Evolutionary conservation across 2,888 invertebrate species (phyloP), one percentile per base, ranked within the genome.

Genomic region (Mellilla xanthometata): DNA sequence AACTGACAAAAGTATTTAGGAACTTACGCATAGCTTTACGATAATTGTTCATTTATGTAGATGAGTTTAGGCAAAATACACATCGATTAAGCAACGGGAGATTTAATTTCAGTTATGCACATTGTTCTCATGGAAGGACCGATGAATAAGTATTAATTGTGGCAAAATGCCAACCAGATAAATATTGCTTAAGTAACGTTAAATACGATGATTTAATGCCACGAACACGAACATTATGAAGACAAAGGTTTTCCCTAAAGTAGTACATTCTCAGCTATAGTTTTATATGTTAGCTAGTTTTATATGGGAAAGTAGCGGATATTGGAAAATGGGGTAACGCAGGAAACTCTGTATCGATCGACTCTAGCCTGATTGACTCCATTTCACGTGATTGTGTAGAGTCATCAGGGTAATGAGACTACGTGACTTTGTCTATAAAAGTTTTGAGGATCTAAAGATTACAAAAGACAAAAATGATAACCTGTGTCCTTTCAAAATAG

Each of bases 281-380:
- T 19, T 6, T 8, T 27, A 35, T 35, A 28, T 6, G 13, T 13
- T n/a, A n/a, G n/a, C n/a, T n/a, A n/a, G n/a, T n/a, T n/a, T n/a
- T n/a, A n/a, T n/a, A n/a, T n/a, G n/a, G n/a, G n/a, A n/a, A 48
- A 43, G 39, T 40, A 72, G 63, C 87, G 88, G 87, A 88, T 86
- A 89, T 89, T 82, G 82, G 84, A 70, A 81, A 86, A 80, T 81
- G 75, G 88, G 88, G 86, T 74, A 64, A 65, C 61, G 47, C 86
- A 86, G 88, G 88, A 88, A 89, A 84, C 79, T 81, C 65, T 49
- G 50, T 58, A 83, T 86, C 77, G 83, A 83, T 79, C 75, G 59
- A 42, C 48, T 48, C 53, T 57, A 60, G 42, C 52, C 39, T 19
- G n/a, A n/a, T n/a, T n/a, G n/a, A n/a, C n/a, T n/a, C n/a, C n/a